These are phyloP conservation scores for Coreoperca whiteheadi DNA, from an alignment of 2,113 vertebrate species.

Conservation along the genomic window DNA sequence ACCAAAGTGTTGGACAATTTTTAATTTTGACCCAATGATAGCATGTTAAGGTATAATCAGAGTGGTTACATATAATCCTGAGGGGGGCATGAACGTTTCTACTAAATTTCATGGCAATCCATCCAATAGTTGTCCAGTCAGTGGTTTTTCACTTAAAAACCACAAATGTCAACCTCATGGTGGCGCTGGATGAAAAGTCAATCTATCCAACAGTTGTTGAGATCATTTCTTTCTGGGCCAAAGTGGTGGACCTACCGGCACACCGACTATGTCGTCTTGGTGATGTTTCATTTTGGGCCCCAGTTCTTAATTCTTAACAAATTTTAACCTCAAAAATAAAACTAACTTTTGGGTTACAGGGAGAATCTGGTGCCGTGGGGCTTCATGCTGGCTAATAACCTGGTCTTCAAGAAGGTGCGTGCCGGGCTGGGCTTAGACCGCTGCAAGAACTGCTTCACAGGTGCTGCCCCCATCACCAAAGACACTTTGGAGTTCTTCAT, in stretches of 20 bases:
- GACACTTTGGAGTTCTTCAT: slow-evolving; percentile 87
- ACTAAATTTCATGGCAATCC: neutral
- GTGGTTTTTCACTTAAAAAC: neutral
- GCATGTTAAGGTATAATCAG: no score
- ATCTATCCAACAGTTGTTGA: no score
- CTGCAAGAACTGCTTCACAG: slow-evolving; percentile 79
- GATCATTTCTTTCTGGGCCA: no score
- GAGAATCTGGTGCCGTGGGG: slow-evolving; percentile 79
- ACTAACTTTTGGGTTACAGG: slow-evolving; percentile 55
- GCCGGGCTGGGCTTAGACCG: slow-evolving; percentile 81
- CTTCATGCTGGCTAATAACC: slow-evolving; percentile 81
- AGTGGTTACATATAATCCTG: neutral
- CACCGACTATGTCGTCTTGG: no score
- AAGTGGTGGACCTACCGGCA: no score
- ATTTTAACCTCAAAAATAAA: no score
- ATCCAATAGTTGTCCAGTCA: neutral
- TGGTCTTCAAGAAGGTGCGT: slow-evolving; percentile 84
- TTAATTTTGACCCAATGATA: no score
- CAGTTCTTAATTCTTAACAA: no score
- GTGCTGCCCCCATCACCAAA: slow-evolving; percentile 83
- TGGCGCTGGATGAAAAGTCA: no score
- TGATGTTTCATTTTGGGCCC: no score
- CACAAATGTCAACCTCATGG: neutral
- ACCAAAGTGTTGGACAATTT: no score
- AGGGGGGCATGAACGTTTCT: neutral